Base-by-base conservation (phyloP, 2,113 vertebrate species). In the Erythrocercus mccallii region DNA sequence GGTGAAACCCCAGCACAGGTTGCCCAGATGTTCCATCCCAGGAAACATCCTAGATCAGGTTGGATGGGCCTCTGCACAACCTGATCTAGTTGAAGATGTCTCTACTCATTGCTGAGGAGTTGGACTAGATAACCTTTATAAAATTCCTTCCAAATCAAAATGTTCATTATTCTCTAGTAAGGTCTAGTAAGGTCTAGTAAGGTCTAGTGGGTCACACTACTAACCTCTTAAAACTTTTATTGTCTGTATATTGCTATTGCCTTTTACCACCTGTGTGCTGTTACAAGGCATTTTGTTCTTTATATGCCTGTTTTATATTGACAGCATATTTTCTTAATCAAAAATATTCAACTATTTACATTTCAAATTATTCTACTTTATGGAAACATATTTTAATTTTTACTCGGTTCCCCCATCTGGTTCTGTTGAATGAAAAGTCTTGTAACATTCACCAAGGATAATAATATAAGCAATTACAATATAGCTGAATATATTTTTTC, bases 371-470 rank as follows among this genome's bases (percentile, higher is more conserved):
- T 86, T 81, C 56, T 28, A 42, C 74, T 86, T 76, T 79, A 64
- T 73, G 37, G 48, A 95, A 97, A 96, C 94, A 77, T 95, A 73
- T 77, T 73, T 53, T 80, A 80, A 80, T 74, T 96, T 96, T 97
- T 91, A 89, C 44, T 89, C 9, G 48, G 21, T 72, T 79, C 81
- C 85, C 73, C 73, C 79, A 95, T 77, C 68, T 66, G 58, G 47
- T 37, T 79, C 69, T 58, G 27, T 87, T 89, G 71, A 96, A 95
- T 94, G 31, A 93, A 95, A 97, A 71, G 3, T 9, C 28, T 57
- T 93, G 50, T 78, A 94, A 90, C 3, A 62, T 81, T 95, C 42
- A 89, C 42, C 15, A 82, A 88, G 6, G 37, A 94, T 90, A 97
- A 84, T 7, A 76, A 93, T 80, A 94, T 95, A 94, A 96, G 38